Conservation (phyloP, 2,888 invertebrate genomes). For the Papilio protenor region DNA sequence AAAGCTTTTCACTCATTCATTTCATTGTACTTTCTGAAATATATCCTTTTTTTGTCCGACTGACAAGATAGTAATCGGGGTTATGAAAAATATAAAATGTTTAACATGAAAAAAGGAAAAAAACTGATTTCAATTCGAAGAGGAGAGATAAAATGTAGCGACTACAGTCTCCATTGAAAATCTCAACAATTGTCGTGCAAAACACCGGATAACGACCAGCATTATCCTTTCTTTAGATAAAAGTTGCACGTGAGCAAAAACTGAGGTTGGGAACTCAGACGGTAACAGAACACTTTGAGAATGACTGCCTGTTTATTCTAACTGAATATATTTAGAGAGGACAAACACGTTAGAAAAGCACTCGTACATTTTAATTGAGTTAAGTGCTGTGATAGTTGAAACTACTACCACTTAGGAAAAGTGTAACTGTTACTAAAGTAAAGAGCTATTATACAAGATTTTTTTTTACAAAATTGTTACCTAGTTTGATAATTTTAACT, state of each 20-base stretch:
- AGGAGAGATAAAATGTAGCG: background rate
- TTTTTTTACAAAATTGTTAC: background rate
- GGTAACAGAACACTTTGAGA: constrained; percentile 12
- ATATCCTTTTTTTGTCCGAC: background rate
- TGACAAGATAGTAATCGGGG: background rate
- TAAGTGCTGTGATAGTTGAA: background rate
- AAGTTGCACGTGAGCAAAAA: constrained; percentile 13
- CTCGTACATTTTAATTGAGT: constrained; percentile 17
- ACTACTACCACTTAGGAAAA: background rate
- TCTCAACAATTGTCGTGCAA: constrained; percentile 39
- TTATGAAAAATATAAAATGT: background rate
- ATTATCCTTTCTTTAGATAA: constrained; percentile 36
- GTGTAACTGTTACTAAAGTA: background rate
- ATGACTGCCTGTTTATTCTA: background rate
- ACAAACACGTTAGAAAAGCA: constrained; percentile 1
- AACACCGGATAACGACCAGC: constrained; percentile 26
- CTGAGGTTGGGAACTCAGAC: background rate
- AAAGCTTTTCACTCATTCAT: no score
- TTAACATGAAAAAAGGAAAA: background rate
- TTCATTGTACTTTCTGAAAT: background rate
- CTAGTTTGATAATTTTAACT: background rate
- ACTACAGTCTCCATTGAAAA: constrained; percentile 25
- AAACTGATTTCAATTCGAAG: background rate
- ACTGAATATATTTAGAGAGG: background rate
- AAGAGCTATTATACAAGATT: background rate